phyloP scores from a whole-genome alignment of 2,797 vertebrate genomes.

The Pogonophryne albipinna region DNA sequence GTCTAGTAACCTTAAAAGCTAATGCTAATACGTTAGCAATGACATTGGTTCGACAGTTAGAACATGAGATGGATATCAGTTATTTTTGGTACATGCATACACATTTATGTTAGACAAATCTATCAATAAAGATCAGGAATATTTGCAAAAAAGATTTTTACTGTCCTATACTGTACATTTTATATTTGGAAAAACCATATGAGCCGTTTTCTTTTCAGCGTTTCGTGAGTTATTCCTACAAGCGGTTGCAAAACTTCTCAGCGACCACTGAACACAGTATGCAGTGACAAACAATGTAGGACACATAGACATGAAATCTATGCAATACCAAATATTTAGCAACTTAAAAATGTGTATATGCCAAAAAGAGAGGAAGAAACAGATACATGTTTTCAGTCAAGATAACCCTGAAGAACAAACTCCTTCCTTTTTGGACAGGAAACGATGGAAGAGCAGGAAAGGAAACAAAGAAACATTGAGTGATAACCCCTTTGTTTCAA shows the following conservation, averaged over 20 bases:
- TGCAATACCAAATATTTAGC: conserved; percentile 2
- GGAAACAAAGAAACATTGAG: conserved; percentile 52
- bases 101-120: not conserved
- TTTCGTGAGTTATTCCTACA: not conserved
- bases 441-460: conserved; percentile 79
- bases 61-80: too few relatives aligned
- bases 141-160: not conserved
- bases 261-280: not conserved
- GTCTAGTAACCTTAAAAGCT: too few relatives aligned
- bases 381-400: conserved; percentile 41
- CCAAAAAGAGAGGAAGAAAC: conserved; percentile 23
- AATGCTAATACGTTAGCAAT: too few relatives aligned
- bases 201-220: not conserved
- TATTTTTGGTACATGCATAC: not conserved
- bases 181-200: not conserved
- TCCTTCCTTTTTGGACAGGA: conserved; percentile 75
- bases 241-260: not conserved
- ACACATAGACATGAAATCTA: not conserved
- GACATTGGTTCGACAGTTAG: too few relatives aligned
- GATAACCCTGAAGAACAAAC: conserved; percentile 71
- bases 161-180: not conserved
- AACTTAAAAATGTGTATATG: not conserved
- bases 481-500: conserved; percentile 33
- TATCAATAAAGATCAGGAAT: not conserved
- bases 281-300: not conserved